Evolutionary conservation across 2,113 vertebrate genomes (phyloP), one percentile per base, ranked within the genome.

Genomic region (Phycodurus eques): DNA sequence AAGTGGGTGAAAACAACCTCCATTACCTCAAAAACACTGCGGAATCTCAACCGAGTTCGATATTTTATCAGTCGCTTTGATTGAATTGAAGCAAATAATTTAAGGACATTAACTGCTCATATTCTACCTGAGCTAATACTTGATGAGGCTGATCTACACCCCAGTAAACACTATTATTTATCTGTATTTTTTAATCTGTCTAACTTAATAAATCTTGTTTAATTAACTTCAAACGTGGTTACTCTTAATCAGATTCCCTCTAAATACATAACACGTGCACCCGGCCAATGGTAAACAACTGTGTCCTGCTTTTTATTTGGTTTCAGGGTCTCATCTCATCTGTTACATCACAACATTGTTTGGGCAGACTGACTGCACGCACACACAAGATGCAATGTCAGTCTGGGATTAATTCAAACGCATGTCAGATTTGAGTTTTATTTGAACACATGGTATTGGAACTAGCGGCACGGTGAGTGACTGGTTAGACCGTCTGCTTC

Each of bases 201-300:
- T 66, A 65, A 82, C 47, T 80, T 74, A 86, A 89, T 78, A 83
- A 82, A 85, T 74, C 67, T 91, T 86, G 60, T 77, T 80, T 69
- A 73, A 78, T 43, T 19, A 62, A 8, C 19, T 64, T 0, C 57
- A 5, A 22, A 33, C 53, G 15, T 20, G 17, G 14, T 33, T 67
- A 9, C 8, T 64, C 15, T 65, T 67, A 33, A 51, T 67, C 46
- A 33, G 27, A 53, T 33, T 67, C 46, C 51, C 46, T 60, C 12
- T 0, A 12, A 64, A 64, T 64, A 44, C 19, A 63, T 42, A n/a
- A 63, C 65, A 49, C 10, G 44, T 67, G 54, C 46, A 66, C 4
- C 56, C 12, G 33, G 51, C 33, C 35, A 60, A 33, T 33, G 51
- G 12, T 19, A 6, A n/a, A 12, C 51, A 27, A 61, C 22, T n/a